Percentiles rank a stretch among this genome's conserved stretches.
phyloP scores from a whole-genome alignment of 2,797 vertebrate species.

The Clarias laeviceps region DNA sequence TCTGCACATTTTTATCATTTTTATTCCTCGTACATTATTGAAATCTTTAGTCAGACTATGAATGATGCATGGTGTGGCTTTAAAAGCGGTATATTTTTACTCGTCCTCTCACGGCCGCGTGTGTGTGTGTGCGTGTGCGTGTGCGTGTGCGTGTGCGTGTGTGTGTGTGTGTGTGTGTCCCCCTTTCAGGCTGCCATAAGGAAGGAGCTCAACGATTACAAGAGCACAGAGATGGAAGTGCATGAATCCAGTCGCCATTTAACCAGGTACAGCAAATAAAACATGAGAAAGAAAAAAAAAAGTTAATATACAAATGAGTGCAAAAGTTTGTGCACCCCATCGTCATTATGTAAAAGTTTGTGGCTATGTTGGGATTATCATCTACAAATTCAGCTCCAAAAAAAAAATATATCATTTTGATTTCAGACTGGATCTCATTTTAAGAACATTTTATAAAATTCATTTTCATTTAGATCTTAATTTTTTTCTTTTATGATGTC shows the following conservation, averaged over 20 bases:
- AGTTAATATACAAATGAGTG: neutral
- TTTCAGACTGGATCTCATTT: too few species aligned
- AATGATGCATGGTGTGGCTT: constrained; percentile 45
- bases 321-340: neutral
- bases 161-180: neutral
- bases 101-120: neutral
- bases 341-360: neutral
- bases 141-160: neutral
- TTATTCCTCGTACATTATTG: too few species aligned
- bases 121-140: neutral
- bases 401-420: too few species aligned
- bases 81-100: neutral
- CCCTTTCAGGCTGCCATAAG: constrained; percentile 92
- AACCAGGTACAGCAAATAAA: constrained; percentile 84
- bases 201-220: constrained; percentile 98
- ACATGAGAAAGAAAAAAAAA: neutral
- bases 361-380: neutral
- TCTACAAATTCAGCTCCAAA: neutral
- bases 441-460: too few species aligned
- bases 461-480: too few species aligned
- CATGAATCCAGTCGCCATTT: constrained; percentile 98
- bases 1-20: too few species aligned
- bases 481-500: too few species aligned
- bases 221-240: constrained; percentile 99
- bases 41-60: neutral